Evolutionary conservation across 2,888 invertebrate species (phyloP), one percentile per base, ranked within the genome.

Genomic region (Lysandra bellargus): DNA sequence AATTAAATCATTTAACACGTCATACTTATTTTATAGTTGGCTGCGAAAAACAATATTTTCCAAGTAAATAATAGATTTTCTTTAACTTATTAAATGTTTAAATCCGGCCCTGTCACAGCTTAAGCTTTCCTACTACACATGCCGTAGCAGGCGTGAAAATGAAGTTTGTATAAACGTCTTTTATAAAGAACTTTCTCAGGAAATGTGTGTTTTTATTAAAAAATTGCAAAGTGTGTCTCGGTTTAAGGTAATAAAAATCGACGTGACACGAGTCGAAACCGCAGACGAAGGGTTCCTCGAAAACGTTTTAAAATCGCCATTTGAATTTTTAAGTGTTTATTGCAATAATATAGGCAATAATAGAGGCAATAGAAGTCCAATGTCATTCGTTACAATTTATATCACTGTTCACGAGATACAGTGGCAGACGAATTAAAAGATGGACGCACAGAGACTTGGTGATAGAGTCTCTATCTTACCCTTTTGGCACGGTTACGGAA

Each of bases 141-240:
- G 12, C 57, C 76, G 76, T 76, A 53, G 76, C 30, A 76, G 76
- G 76, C 76, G 76, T 76, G 76, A 76, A 76, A 76, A 76, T 76
- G 76, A 76, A 76, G 76, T 76, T 76, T 76, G 76, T 76, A 76
- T 76, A 76, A 76, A 76, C 76, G 76, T 57, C 57, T 76, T 57
- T 76, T 76, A 76, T 44, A 74, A 74, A 74, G 76, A 53, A 76
- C 30, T 75, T 76, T 76, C 76, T 76, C 53, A 76, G 57, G 53
- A 76, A 76, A 57, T 57, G 57, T 57, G 57, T 1, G 17, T 57
- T 76, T 76, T 76, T 76, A 76, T 53, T 76, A 76, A 14, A 76
- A 57, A 53, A 76, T 6, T 17, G 53, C 76, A 57, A 76, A 76
- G 37, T 44, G 23, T 73, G 73, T 23, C 30, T 73, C 9, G 23